Evolutionary conservation across 2,113 vertebrate genomes (phyloP).

Genomic region (Callipepla squamata): DNA sequence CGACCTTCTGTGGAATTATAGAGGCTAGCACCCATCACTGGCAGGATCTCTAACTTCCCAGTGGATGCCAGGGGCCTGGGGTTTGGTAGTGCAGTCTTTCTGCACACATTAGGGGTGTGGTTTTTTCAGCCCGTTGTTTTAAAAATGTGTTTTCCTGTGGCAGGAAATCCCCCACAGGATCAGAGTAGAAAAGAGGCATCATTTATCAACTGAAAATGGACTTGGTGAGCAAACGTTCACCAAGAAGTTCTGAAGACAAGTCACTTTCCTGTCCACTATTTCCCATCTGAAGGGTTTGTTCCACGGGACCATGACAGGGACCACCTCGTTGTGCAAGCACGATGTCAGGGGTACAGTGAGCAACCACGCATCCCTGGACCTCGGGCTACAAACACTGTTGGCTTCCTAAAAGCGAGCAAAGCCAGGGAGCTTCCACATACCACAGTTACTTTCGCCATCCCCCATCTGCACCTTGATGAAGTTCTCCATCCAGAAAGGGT

Average conservation of each 20-base stretch:
- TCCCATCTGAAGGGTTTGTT: not conserved
- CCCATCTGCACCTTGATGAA: conserved; percentile 89
- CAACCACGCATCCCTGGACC: not conserved
- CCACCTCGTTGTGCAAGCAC: not conserved
- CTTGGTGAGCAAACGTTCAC: not conserved
- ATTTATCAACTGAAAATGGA: not conserved
- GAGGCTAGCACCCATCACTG: not conserved
- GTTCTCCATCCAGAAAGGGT: conserved; percentile 99
- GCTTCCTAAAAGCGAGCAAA: not conserved
- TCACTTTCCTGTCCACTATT: fast-evolving
- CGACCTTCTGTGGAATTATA: not conserved
- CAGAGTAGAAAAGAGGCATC: not conserved
- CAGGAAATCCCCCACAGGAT: not conserved
- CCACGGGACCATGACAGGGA: not conserved
- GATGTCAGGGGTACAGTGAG: fast-evolving
- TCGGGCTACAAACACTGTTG: not conserved
- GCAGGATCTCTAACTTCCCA: not conserved
- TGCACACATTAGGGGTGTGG: too few relatives aligned
- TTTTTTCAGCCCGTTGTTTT: fast-evolving
- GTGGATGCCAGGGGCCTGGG: not conserved
- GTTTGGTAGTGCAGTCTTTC: fast-evolving
- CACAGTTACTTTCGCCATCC: conserved; percentile 94
- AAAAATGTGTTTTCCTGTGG: not conserved
- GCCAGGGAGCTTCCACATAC: conserved; percentile 64
- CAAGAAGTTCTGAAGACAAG: not conserved